Evolutionary conservation across 2,113 vertebrate genomes (phyloP), one percentile per base, ranked within the genome.

Genomic region (Trogon surrucura): DNA sequence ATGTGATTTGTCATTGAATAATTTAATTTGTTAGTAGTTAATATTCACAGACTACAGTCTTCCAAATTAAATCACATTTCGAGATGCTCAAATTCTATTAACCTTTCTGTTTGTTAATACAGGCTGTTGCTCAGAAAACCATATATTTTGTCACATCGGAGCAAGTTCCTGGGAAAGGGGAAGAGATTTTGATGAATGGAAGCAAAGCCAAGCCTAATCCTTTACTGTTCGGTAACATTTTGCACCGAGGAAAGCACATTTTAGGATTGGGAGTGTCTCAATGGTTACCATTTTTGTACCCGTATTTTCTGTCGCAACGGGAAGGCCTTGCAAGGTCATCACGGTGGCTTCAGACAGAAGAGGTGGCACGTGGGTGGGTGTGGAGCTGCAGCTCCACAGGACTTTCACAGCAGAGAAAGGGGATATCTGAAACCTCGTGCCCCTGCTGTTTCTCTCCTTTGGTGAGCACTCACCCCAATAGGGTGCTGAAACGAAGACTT

Each of bases 21-120:
- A 92, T 96, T 94, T 94, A 88, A 89, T 94, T 97, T 97, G 82
- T 69, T 75, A 41, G 72, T 95, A 86, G 95, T 95, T 91, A 83
- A 93, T 96, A 96, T 96, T 83, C 92, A 92, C 70, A 93, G 38
- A 65, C 65, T 83, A 81, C 53, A 81, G 62, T 64, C 91, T 61
- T 86, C 81, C 78, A 90, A 97, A 97, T 97, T 96, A 97, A 97
- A 95, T 89, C 94, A 80, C 87, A 95, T 97, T 96, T 96, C 91
- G 94, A 74, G 88, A 96, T 80, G 69, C 56, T 96, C 75, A 91
- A 93, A 93, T 94, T 94, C 72, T 69, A 96, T 96, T 96, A 97
- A 92, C 66, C 41, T 95, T 91, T 93, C 29, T 95, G 72, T 95
- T 94, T 95, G 69, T 85, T 96, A 94, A 95, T 93, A 90, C 19